Evolutionary conservation across 1,140 invertebrate genomes (phyloP), one percentile per base, ranked within the genome.

Genomic region (Cyrtorhinus lividipennis): DNA sequence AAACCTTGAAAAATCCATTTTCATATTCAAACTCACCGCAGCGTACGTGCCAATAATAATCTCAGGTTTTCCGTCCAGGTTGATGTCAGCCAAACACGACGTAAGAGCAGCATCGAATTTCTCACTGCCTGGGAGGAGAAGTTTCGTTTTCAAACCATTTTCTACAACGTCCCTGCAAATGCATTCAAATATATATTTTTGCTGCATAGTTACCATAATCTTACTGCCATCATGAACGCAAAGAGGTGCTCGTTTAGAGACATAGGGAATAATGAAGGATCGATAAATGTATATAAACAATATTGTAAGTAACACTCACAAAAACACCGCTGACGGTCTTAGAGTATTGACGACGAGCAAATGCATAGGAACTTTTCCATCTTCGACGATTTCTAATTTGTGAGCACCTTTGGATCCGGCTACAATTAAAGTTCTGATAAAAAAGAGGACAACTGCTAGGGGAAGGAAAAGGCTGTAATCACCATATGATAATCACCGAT

Each of bases 51-150:
- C 86, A 45, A 88, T 68, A 10, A 88, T 66, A 65, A 89, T 81
- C 75, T 88, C 85, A 71, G 83, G 80, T 53, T 75, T 67, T 0
- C 83, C 83, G 75, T 88, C 85, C 78, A 87, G 83, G 72, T 87
- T 82, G 61, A 88, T 75, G 70, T 88, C 85, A 1, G 79, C 79
- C 26, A 84, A 74, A 68, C 79, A 80, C 23, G 77, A 77, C 67
- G 82, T 81, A 15, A 81, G 71, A 27, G 80, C 73, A 63, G 76
- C 76, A 73, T 83, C 83, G 63, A 75, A 79, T 2, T 71, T 73
- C 66, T 83, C 78, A 67, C 76, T 81, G 24, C 75, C 74, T 61
- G 72, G 76, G 44, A 84, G 72, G 15, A 73, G 70, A 44, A 76
- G 65, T 56, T 76, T 75, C 56, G 78, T 73, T 22, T 74, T 72